A percentile compares a stretch with the other conserved stretches of the same genome.
These are phyloP conservation scores for Aphrophora alni DNA, from an alignment of 2,888 invertebrate species.

Conservation along the genomic window DNA sequence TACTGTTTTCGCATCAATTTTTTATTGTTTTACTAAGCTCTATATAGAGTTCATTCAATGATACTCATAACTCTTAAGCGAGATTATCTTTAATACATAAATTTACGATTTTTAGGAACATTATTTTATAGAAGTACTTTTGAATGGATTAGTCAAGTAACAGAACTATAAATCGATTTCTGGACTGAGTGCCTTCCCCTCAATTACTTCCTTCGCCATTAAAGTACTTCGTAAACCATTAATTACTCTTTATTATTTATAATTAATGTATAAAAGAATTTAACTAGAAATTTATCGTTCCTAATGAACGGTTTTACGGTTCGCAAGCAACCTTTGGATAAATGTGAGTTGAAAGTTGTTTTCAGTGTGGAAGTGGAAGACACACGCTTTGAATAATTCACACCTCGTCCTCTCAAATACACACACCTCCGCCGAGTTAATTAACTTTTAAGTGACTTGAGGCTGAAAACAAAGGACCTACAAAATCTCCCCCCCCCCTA, in stretches of 20 bases:
- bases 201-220: background rate
- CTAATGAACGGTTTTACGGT: background rate
- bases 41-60: no score
- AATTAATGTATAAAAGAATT: background rate
- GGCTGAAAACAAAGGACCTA: background rate
- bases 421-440: background rate
- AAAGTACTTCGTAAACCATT: background rate
- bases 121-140: no score
- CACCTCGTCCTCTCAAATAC: background rate
- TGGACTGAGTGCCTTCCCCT: no score
- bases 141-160: no score
- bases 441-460: constrained; percentile 3
- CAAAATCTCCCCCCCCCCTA: background rate
- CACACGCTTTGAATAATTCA: constrained; percentile 1
- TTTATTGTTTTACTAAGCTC: no score
- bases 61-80: no score
- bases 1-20: no score
- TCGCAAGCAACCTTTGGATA: background rate
- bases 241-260: background rate
- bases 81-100: no score
- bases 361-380: background rate
- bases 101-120: no score
- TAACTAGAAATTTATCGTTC: background rate
- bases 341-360: background rate
- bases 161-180: no score